These are phyloP conservation scores for Papilio protenor DNA, from an alignment of 2,888 invertebrate species.

Conservation along the genomic window DNA sequence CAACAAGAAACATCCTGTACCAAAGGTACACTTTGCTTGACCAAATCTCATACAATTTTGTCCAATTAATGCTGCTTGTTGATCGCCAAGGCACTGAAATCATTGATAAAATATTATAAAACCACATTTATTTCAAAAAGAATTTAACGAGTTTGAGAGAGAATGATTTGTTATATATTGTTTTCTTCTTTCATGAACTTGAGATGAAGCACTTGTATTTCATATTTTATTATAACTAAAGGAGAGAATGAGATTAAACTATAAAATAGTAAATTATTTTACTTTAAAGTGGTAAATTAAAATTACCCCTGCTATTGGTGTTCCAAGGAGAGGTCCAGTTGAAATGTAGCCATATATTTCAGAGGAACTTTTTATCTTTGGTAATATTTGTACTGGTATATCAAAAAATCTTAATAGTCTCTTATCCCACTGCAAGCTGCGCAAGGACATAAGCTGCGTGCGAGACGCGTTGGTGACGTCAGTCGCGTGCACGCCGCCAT, in stretches of 20 bases:
- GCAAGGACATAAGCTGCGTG: slow-evolving; percentile 97
- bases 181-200: background rate
- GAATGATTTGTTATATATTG: too few species aligned
- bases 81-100: slow-evolving; percentile 95
- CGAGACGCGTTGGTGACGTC: slow-evolving; percentile 99
- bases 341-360: slow-evolving; percentile 95
- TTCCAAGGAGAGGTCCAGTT: slow-evolving; percentile 89
- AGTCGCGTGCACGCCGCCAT: slow-evolving; percentile 90
- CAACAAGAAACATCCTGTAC: slow-evolving; percentile 97
- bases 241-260: slow-evolving; percentile 36
- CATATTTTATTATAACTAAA: background rate
- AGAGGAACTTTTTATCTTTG: slow-evolving; percentile 94
- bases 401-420: slow-evolving; percentile 94
- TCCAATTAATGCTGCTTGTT: slow-evolving; percentile 96
- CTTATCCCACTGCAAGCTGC: slow-evolving; percentile 95
- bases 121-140: too few species aligned
- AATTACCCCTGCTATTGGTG: slow-evolving; percentile 93
- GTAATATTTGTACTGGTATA: slow-evolving; percentile 92
- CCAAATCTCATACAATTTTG: slow-evolving; percentile 95
- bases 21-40: slow-evolving; percentile 97
- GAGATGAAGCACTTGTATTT: background rate
- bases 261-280: too few species aligned
- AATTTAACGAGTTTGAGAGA: too few species aligned
- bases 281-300: background rate
- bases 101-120: background rate